These are phyloP conservation scores for Cryptoprocta ferox DNA, from an alignment of 2,797 vertebrate species.

Conservation along the genomic window DNA sequence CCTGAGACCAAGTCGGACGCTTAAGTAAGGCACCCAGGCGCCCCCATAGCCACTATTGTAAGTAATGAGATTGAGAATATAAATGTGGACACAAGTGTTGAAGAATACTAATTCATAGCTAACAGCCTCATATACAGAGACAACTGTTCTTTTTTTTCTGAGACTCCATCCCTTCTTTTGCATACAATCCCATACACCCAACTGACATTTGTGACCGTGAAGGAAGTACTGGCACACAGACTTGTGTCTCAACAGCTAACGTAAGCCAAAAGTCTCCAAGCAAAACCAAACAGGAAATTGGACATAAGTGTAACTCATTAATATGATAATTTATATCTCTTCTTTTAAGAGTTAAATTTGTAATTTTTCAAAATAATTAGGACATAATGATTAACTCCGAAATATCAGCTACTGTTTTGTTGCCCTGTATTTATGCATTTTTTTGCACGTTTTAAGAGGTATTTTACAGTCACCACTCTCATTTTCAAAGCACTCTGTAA, in stretches of 20 bases:
- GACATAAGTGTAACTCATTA: background rate
- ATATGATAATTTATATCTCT: background rate
- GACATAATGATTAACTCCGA: background rate
- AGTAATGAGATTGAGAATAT: background rate
- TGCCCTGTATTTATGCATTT: background rate
- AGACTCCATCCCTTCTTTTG: background rate
- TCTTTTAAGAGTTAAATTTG: constrained; percentile 5
- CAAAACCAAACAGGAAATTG: background rate
- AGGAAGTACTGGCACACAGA: background rate
- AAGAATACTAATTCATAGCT: constrained; percentile 2
- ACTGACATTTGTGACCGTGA: background rate
- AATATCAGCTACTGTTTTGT: constrained; percentile 10
- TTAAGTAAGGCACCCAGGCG: no score
- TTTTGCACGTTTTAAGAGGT: background rate
- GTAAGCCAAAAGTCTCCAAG: background rate
- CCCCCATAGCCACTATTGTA: background rate
- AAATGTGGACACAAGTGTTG: background rate
- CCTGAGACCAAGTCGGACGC: no score
- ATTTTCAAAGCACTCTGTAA: background rate
- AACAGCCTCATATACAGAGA: background rate
- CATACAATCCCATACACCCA: background rate
- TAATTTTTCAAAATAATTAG: constrained; percentile 41
- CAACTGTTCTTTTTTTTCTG: background rate
- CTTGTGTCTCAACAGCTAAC: background rate
- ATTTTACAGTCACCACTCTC: background rate